Evolutionary conservation across 2,113 vertebrate species (phyloP), one percentile per base, ranked within the genome.

Genomic region (Symphodus melops): DNA sequence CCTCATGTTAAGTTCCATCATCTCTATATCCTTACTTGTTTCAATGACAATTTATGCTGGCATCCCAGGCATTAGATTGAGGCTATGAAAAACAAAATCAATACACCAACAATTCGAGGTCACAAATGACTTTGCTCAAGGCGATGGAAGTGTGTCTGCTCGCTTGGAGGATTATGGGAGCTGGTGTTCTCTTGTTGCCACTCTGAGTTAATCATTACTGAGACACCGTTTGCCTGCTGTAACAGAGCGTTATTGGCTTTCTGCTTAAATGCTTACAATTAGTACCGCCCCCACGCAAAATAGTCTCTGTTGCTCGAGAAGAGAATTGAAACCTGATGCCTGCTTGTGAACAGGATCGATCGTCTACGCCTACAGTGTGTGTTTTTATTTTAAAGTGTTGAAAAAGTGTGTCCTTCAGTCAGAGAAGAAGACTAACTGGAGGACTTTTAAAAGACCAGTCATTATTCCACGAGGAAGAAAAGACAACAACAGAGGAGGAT

Each of bases 111-210:
- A 75, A 71, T 71, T 79, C 51, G 63, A 68, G 81, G 77, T 84
- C 55, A 60, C 66, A 66, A 67, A 75, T 36, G 74, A 71, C 77
- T 84, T 79, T 79, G 84, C 89, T 86, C 28, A 16, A 51, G 78
- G 89, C 75, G 19, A 25, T 41, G 59, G 68, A 81, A 80, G 79
- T 74, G 72, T 73, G 88, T 86, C 83, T 71, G 86, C 71, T 28
- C 59, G 39, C 39, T 41, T 62, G 7, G 77, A 60, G 83, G 88
- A 90, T 90, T 88, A 88, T 53, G 54, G 8, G 79, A 51, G 68
- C 49, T 60, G 67, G 56, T 59, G 77, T 72, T 61, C 75, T 65
- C 70, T 72, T 81, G 79, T 56, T 81, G 69, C 46, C 3, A 25
- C 58, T 14, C 48, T 19, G 57, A 78, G 73, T 84, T 66, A 81